phyloP scores from a whole-genome alignment of 2,797 vertebrate genomes.

The Eospalax fontanierii region DNA sequence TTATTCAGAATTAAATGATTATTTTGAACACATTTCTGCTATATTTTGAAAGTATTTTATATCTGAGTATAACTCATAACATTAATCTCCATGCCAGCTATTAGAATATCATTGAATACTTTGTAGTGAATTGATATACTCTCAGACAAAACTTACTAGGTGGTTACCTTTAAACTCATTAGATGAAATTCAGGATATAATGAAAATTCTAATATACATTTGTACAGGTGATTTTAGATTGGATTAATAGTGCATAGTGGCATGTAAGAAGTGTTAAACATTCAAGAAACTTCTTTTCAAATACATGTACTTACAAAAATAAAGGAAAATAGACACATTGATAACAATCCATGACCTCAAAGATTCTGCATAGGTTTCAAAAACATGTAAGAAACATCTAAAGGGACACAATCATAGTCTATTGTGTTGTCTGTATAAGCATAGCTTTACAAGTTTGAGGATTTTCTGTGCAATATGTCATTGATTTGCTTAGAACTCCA shows the following conservation, averaged over 20 bases:
- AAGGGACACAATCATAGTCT: background rate
- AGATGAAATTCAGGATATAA: slow-evolving; percentile 15
- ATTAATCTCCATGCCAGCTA: background rate
- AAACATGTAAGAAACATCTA: background rate
- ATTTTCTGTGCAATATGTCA: slow-evolving; percentile 37
- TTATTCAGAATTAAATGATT: background rate
- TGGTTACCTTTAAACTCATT: background rate
- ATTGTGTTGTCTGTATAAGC: background rate
- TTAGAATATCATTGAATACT: slow-evolving; percentile 10
- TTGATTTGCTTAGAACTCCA: slow-evolving; percentile 56
- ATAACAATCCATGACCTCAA: background rate
- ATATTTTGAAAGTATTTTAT: background rate
- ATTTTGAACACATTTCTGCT: background rate
- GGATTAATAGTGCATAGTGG: background rate
- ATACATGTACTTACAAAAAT: background rate
- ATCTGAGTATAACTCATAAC: background rate
- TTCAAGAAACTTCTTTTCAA: slow-evolving; percentile 5
- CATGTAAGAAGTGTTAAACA: background rate
- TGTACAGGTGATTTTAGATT: background rate
- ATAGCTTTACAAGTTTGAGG: background rate
- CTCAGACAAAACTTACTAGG: background rate
- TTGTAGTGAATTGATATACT: background rate
- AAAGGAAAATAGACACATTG: background rate
- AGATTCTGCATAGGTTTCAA: background rate
- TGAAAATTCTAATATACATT: background rate